Evolutionary conservation across 2,113 vertebrate genomes (phyloP), one percentile per base, ranked within the genome.

Genomic region (Gobiocypris rarus): DNA sequence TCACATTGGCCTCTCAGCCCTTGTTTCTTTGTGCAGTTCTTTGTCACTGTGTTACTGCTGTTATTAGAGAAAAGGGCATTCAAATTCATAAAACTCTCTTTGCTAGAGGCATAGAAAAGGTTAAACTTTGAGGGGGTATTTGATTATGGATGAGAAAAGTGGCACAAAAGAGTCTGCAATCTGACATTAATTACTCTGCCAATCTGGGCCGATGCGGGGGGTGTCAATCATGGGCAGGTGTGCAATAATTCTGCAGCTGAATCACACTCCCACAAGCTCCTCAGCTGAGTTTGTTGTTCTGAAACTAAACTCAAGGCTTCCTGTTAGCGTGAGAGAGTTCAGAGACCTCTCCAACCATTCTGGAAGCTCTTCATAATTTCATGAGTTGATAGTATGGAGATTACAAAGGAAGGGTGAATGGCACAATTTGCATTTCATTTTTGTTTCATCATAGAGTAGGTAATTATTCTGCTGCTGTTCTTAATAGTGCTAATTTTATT

Each of bases 101-200:
- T 74, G 13, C 45, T 45, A 45, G 83, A 71, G 73, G 76, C n/a
- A 41, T 22, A 67, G 59, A 17, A 78, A 82, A 82, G 69, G 82
- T 84, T 88, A 34, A 63, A 48, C 59, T 84, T 84, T 48, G 74
- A 61, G 70, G 76, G 76, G 75, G 75, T 80, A 84, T 75, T 88
- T 84, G 59, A 83, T 82, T 75, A 48, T 15, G n/a, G 86, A 79
- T 87, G 69, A 75, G 86, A 82, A 87, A 87, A 87, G 79, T 84
- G 83, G 73, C 81, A 75, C 58, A n/a, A 75, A 85, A 75, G 69
- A 83, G 80, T 83, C 75, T 61, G 83, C 85, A 70, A 80, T 86
- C 85, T 69, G 45, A 80, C 70, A 34, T 83, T 84, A 84, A 88
- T 88, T 86, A 73, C 87, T 88, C 50, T 67, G 83, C 82, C 83